phyloP scores from a whole-genome alignment of 2,797 vertebrate species.

The Staurois parvus region DNA sequence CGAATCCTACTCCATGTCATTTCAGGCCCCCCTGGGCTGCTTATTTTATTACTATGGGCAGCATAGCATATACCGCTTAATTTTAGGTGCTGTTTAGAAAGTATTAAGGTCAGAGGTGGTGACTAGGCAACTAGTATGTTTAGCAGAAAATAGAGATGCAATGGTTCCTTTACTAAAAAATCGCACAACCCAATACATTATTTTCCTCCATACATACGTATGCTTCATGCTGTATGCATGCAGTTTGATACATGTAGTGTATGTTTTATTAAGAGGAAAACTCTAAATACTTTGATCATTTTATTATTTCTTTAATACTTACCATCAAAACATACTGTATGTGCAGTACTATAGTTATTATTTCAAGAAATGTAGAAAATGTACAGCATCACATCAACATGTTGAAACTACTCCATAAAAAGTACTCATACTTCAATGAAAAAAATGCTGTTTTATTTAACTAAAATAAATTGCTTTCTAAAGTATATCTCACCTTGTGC shows the following conservation, averaged over 20 bases:
- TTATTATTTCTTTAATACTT: background rate
- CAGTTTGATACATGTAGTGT: background rate
- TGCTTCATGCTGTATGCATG: background rate
- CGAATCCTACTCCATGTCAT: no score
- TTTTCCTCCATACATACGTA: background rate
- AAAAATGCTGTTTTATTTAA: slow-evolving; percentile 43
- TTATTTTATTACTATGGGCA: no score
- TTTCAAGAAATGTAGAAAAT: slow-evolving; percentile 5
- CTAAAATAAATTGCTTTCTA: slow-evolving; percentile 50
- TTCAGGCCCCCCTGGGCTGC: no score
- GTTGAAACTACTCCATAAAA: slow-evolving; percentile 40
- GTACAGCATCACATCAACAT: background rate
- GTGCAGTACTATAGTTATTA: background rate
- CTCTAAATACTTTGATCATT: no score
- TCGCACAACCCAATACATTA: no score
- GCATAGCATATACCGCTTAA: no score
- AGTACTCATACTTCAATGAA: slow-evolving; percentile 51
- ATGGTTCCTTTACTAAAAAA: no score
- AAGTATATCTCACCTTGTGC: slow-evolving; percentile 44
- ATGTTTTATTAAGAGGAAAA: background rate
- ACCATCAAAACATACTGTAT: background rate
- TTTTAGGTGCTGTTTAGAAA: no score
- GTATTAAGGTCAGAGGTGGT: no score
- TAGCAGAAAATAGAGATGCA: no score
- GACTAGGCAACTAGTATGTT: no score